Base-by-base conservation (phyloP, 2,113 vertebrate species). In the Mionectes macconnelli region DNA sequence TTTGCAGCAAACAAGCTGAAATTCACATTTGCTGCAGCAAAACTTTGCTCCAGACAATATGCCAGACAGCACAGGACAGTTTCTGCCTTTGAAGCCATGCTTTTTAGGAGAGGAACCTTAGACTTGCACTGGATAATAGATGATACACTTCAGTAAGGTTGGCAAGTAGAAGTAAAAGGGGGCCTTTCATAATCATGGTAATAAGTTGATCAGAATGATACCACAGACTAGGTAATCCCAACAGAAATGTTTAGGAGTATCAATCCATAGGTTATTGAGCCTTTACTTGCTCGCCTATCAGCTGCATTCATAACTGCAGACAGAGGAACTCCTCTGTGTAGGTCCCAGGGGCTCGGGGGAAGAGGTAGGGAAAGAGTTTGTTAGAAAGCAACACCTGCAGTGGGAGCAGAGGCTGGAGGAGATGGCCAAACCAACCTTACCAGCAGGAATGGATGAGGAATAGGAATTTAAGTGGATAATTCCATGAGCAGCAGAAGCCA, bases 1-100 rank as follows among this genome's bases (percentile, higher is more conserved):
- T 31, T 89, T 15, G 62, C 55, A 68, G 83, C 80, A 95, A 97
- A 83, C 70, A 96, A 93, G n/a, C 49, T 64, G 82, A 96, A 94
- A 94, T 20, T 47, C 45, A 72, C 39, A 83, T 70, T 74, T 89
- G 59, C 50, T 94, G 77, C 6, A 8, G 44, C 67, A 90, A 15
- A 87, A 35, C 55, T 39, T 93, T 74, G 30, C 67, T 82, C 35
- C 69, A 59, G 55, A 64, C 39, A 76, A 52, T 12, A 55, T 60
- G 42, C 25, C 30, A 28, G 76, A 76, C 31, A 95, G 57, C 45
- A 76, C 16, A 23, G 56, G 6, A 23, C 11, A 16, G 45, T 76
- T 59, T 84, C 62, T 84, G 52, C 35, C 35, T 84, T 70, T 82
- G 57, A 84, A 69, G 21, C 30, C 23, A 27, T 78, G 22, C 14